Percentiles rank a stretch among this genome's conserved stretches.
These are phyloP conservation scores for Pseudomugil gertrudae DNA, from an alignment of 2,797 vertebrate genomes.

Conservation along the genomic window DNA sequence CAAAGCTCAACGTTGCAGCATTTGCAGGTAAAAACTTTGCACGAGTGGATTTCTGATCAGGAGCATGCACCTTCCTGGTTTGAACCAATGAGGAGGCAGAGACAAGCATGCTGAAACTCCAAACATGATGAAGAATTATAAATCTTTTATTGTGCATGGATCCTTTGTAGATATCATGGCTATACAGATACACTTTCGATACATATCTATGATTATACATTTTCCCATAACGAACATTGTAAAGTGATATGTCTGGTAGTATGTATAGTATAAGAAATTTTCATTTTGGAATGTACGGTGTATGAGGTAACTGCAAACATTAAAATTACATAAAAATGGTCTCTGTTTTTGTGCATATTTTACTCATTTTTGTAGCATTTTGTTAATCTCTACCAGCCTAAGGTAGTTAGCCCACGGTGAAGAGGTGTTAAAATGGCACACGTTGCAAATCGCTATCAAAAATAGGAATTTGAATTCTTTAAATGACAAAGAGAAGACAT, in stretches of 20 bases:
- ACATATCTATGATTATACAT: constrained; percentile 93
- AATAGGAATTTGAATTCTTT: constrained; percentile 88
- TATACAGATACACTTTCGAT: constrained; percentile 93
- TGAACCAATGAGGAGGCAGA: too few relatives aligned
- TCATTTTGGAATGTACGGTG: constrained; percentile 98
- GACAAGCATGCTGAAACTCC: constrained; percentile 15
- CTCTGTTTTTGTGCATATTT: constrained; percentile 87
- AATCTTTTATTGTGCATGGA: constrained; percentile 98
- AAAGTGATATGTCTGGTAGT: constrained; percentile 98
- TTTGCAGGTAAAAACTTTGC: too few relatives aligned
- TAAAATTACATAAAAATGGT: constrained; percentile 98
- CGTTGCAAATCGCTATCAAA: constrained; percentile 90
- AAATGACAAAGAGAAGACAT: constrained; percentile 92
- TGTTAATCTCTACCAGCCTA: constrained; percentile 74
- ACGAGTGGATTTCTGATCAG: too few relatives aligned
- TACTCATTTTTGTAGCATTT: constrained; percentile 78
- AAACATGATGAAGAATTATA: constrained; percentile 90
- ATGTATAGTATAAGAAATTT: constrained; percentile 92
- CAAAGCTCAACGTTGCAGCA: too few relatives aligned
- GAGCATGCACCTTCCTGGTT: too few relatives aligned
- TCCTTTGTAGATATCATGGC: constrained; percentile 92
- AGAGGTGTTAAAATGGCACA: constrained; percentile 90
- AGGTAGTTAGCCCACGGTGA: constrained; percentile 83
- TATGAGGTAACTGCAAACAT: constrained; percentile 97
- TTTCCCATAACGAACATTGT: constrained; percentile 91